Conservation (phyloP, 2,888 invertebrate species). For the Thyatira batis region DNA sequence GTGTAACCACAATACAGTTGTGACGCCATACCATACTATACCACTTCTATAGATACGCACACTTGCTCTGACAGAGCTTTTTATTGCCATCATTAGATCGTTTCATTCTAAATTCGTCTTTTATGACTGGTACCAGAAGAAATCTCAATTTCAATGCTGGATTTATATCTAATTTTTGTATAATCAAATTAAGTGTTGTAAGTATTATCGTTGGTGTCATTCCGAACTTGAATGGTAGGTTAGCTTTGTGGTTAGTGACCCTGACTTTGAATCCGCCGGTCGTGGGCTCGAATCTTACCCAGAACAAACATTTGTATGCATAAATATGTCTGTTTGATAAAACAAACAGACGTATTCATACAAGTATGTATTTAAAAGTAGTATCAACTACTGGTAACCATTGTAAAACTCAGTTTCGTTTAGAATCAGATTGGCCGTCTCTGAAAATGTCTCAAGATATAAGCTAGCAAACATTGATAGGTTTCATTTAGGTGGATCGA, state of each 20-base stretch:
- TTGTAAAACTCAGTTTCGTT: too few species aligned
- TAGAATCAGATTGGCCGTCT: too few species aligned
- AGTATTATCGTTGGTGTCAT: too few species aligned
- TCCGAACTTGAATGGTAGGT: too few species aligned
- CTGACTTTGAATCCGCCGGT: too few species aligned
- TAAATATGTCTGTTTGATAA: too few species aligned
- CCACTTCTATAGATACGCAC: slow-evolving; percentile 15
- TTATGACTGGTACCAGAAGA: slow-evolving; percentile 19
- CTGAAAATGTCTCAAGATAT: neutral
- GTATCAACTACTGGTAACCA: too few species aligned
- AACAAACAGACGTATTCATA: too few species aligned
- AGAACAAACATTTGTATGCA: too few species aligned
- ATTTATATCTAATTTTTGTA: neutral
- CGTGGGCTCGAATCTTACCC: too few species aligned
- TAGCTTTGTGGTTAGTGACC: too few species aligned
- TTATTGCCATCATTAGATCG: slow-evolving; percentile 32
- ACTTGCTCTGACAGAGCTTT: slow-evolving; percentile 26
- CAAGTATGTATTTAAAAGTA: too few species aligned
- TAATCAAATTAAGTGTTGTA: neutral
- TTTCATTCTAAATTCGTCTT: slow-evolving; percentile 29
- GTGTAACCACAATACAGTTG: slow-evolving; percentile 34
- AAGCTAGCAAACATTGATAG: neutral
- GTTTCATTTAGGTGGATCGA: neutral
- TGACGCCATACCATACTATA: slow-evolving; percentile 36
- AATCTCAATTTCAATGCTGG: neutral